phyloP scores from a whole-genome alignment of 1,140 invertebrate genomes.

The Drosophila baimaii region DNA sequence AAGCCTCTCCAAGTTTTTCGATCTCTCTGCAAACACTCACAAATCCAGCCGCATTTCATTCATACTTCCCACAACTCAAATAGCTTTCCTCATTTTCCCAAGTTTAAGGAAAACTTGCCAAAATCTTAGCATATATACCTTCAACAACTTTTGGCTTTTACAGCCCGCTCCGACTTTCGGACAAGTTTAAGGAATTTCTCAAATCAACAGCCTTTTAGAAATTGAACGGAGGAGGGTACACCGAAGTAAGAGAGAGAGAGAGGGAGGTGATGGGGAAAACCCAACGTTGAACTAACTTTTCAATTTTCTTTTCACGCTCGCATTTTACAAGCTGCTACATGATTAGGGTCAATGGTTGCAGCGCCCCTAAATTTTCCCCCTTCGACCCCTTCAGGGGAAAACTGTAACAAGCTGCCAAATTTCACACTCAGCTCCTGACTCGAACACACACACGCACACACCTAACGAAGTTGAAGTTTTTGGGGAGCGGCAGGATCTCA shows the following conservation, averaged over 20 bases:
- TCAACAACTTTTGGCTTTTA: constrained; percentile 55
- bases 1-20: neutral
- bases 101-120: constrained; percentile 27
- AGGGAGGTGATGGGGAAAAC: constrained; percentile 1
- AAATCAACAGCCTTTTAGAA: constrained; percentile 73
- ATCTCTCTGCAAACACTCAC: neutral
- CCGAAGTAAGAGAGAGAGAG: too few species aligned
- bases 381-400: too few species aligned
- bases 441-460: constrained; percentile 34
- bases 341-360: constrained; percentile 68
- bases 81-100: constrained; percentile 39
- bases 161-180: constrained; percentile 31
- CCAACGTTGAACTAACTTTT: constrained; percentile 66
- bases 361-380: constrained; percentile 18
- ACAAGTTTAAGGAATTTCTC: constrained; percentile 70
- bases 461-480: constrained; percentile 68
- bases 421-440: constrained; percentile 69
- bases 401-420: constrained; percentile 74
- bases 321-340: constrained; percentile 80
- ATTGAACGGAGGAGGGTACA: constrained; percentile 2
- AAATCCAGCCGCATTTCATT: constrained; percentile 22
- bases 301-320: constrained; percentile 77
- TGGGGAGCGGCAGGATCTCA: constrained; percentile 15
- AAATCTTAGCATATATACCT: constrained; percentile 12
- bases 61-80: constrained; percentile 31